These are phyloP conservation scores for Geodia barretti DNA, from an alignment of 37 sponge, comb jelly and placozoan species.

Conservation along the genomic window DNA sequence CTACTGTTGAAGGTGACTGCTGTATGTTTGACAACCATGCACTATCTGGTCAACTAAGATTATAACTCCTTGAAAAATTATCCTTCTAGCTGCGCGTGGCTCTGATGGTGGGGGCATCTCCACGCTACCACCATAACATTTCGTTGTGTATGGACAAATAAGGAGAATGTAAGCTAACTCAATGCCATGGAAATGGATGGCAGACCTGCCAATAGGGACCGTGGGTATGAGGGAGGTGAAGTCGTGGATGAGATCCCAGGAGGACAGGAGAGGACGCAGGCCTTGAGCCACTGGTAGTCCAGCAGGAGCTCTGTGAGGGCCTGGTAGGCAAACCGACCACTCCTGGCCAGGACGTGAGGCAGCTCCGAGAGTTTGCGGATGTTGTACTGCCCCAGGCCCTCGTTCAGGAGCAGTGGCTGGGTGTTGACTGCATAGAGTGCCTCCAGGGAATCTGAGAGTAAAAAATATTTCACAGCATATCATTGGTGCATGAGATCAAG, in stretches of 20 bases:
- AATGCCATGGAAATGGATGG: too few relatives aligned
- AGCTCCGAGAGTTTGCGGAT: conserved; percentile 66
- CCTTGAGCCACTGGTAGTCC: conserved; percentile 60
- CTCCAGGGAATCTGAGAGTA: not conserved
- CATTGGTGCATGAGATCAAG: not conserved
- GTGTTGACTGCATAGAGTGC: not conserved
- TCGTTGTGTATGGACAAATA: too few relatives aligned
- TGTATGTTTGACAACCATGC: too few relatives aligned
- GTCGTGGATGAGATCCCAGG: conserved; percentile 34
- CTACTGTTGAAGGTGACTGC: too few relatives aligned
- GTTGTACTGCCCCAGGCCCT: conserved; percentile 42
- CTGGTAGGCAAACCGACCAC: conserved; percentile 1
- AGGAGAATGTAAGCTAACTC: too few relatives aligned
- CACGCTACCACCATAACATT: too few relatives aligned
- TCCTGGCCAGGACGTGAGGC: conserved; percentile 37
- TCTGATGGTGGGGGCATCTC: too few relatives aligned
- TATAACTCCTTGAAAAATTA: too few relatives aligned
- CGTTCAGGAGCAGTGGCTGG: conserved; percentile 45
- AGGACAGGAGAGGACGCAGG: conserved; percentile 19
- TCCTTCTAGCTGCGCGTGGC: too few relatives aligned
- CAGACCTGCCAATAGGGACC: conserved; percentile 66
- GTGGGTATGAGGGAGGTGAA: conserved; percentile 54
- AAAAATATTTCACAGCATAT: not conserved
- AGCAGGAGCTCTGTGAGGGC: conserved; percentile 53
- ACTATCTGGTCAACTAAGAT: too few relatives aligned